Evolutionary conservation across 2,113 vertebrate genomes (phyloP), one percentile per base, ranked within the genome.

Genomic region (Rhinopomastus cyanomelas): DNA sequence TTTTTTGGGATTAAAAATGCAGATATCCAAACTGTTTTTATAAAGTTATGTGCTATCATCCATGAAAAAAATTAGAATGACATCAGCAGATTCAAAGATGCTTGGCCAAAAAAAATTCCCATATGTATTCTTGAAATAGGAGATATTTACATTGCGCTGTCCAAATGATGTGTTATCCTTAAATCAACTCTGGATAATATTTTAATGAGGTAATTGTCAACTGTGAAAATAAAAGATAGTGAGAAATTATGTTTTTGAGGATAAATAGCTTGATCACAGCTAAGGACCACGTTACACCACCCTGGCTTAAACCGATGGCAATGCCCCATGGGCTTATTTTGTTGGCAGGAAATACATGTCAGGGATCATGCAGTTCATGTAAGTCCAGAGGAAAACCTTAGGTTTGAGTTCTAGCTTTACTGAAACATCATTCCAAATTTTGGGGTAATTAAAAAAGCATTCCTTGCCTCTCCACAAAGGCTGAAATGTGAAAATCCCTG

Each of bases 1-100:
- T 55, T 69, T 93, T 81, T 37, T 67, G 27, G 60, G 72, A 92
- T 87, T 82, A 89, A 89, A 93, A 95, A 92, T 77, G 60, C 69
- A 93, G 87, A 53, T 57, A 73, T 23, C 12, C 69, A 72, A 93
- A 53, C 25, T 60, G 77, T 84, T 83, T 87, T 86, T 77, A 51
- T 59, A 69, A 78, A 39, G n/a, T 79, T 42, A 91, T 71, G 20
- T 67, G 46, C 44, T 85, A 52, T 39, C 37, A 80, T 55, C 55
- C 51, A 67, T 59, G 23, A 42, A 82, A 76, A 88, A 90, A 71
- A 75, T 30, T 27, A 62, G 27, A 86, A 85, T 11, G 4, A 17
- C 29, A 84, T 76, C 59, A 88, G 42, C 42, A 93, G 37, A 88
- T 34, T 71, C 59, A 73, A 76, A 46, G 9, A 79, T 46, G 15